Evolutionary conservation across 1,140 invertebrate genomes (phyloP).

Genomic region (Drosophila gunungcola): DNA sequence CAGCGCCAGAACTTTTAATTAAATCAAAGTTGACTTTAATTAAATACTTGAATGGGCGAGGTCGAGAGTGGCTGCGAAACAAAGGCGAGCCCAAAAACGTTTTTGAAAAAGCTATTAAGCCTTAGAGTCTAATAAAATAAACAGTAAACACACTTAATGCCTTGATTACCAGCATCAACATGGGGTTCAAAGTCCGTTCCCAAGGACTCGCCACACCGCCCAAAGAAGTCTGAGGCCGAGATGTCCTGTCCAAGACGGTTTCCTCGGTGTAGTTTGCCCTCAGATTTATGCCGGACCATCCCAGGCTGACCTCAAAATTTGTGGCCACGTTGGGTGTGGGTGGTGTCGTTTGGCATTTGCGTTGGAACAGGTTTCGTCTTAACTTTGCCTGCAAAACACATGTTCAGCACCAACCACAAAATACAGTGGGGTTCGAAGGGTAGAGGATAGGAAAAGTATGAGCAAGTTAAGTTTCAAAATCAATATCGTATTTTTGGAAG

Average conservation of each 20-base stretch:
- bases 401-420: conserved; percentile 20
- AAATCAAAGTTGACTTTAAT: conserved; percentile 79
- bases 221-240: conserved; percentile 4
- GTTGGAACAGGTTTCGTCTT: conserved; percentile 19
- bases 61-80: conserved; percentile 14
- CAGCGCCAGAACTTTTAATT: conserved; percentile 70
- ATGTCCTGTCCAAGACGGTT: conserved; percentile 37
- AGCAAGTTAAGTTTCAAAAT: background rate
- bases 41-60: conserved; percentile 59
- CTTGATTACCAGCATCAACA: conserved; percentile 77
- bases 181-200: conserved; percentile 44
- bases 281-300: conserved; percentile 61
- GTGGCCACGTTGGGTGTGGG: conserved; percentile 19
- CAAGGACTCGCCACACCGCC: conserved; percentile 25
- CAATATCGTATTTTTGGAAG: background rate
- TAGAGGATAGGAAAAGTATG: background rate
- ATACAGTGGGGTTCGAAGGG: background rate
- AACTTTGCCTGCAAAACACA: conserved; percentile 49
- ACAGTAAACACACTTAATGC: conserved; percentile 83
- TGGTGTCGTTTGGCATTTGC: background rate
- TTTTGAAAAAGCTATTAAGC: conserved; percentile 71
- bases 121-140: conserved; percentile 83
- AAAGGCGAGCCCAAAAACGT: conserved; percentile 38
- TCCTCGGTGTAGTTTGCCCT: conserved; percentile 34
- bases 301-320: conserved; percentile 70